Evolutionary conservation across 1,140 invertebrate species (phyloP).

Genomic region (Temnothorax curvispinosus): DNA sequence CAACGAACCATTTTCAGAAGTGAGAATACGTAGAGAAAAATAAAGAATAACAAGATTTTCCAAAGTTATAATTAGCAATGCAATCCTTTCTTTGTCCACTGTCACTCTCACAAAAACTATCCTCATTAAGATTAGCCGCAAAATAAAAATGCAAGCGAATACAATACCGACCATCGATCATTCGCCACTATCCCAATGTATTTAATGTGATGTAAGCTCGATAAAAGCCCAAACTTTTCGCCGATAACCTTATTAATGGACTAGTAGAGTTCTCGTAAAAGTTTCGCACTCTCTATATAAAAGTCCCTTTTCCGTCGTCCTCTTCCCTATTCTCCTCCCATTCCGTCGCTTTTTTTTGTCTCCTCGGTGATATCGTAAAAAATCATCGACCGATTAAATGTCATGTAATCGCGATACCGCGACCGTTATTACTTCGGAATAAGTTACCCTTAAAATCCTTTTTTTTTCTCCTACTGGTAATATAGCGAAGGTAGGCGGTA

Average conservation of each 20-base stretch:
- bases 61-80: constrained; percentile 28
- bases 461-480: background rate
- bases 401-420: constrained; percentile 60
- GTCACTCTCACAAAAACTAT: background rate
- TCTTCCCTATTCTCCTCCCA: background rate
- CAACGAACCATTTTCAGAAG: background rate
- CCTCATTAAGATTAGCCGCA: constrained; percentile 8
- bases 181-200: constrained; percentile 17
- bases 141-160: constrained; percentile 39
- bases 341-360: constrained; percentile 26
- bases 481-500: background rate
- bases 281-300: constrained; percentile 32
- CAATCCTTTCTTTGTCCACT: background rate
- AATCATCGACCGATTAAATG: constrained; percentile 62
- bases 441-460: constrained; percentile 32
- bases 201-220: constrained; percentile 40
- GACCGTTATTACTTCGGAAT: constrained; percentile 56
- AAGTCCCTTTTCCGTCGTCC: background rate
- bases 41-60: background rate
- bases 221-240: constrained; percentile 43
- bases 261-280: constrained; percentile 22
- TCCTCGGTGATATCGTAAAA: constrained; percentile 40
- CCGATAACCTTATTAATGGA: constrained; percentile 43
- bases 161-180: constrained; percentile 43
- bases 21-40: background rate